These are phyloP conservation scores for Meloidogyne hapla DNA, from an alignment of 1,140 invertebrate species.

Conservation along the genomic window DNA sequence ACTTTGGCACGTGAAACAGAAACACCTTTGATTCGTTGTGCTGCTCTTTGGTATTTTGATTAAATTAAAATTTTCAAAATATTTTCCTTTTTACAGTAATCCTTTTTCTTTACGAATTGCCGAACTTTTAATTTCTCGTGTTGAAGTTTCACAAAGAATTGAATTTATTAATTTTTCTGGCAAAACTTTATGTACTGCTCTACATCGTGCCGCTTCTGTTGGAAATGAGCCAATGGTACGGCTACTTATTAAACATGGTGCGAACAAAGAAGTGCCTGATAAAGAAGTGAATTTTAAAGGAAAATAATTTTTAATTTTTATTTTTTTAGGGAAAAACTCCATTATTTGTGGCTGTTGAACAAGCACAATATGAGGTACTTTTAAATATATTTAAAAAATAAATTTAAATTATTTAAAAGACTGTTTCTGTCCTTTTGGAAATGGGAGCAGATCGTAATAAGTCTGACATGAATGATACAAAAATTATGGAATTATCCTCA, in stretches of 20 bases:
- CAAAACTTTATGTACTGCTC: conserved; percentile 4
- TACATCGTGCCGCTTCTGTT: conserved; percentile 9
- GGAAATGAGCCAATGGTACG: conserved; percentile 18
- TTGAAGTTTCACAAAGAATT: conserved; percentile 9
- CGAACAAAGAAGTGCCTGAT: conserved; percentile 15
- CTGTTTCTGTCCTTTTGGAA: conserved; percentile 4
- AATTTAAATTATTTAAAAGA: not conserved
- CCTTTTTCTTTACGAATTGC: conserved; percentile 8
- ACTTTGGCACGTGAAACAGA: conserved; percentile 5
- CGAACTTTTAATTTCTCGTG: conserved; percentile 11
- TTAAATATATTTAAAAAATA: not conserved
- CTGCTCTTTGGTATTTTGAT: not conserved
- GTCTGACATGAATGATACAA: conserved; percentile 12
- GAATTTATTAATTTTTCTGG: conserved; percentile 12
- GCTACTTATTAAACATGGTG: conserved; percentile 15
- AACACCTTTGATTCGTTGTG: conserved; percentile 24
- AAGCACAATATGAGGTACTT: conserved; percentile 10
- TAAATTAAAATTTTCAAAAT: not conserved
- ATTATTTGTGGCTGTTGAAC: conserved; percentile 23
- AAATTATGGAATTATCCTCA: conserved; percentile 19
- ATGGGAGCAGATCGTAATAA: conserved; percentile 17
- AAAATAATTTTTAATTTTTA: not conserved
- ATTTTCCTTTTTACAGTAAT: not conserved
- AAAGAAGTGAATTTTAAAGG: not conserved
- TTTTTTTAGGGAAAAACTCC: conserved; percentile 14